Conservation (phyloP, 2,797 vertebrate species). For the Crenichthys baileyi region DNA sequence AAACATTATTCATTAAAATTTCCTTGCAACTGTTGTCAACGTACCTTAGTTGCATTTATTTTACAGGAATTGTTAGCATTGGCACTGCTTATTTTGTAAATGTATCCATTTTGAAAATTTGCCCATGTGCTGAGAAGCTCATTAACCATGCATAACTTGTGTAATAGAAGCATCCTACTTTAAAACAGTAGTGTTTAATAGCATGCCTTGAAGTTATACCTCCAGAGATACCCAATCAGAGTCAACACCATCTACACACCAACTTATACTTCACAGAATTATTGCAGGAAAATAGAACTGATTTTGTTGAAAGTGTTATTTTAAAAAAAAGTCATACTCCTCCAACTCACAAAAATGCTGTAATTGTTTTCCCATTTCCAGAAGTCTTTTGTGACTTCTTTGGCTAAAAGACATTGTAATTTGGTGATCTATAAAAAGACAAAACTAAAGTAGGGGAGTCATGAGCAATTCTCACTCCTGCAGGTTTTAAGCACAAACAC, state of each 20-base stretch:
- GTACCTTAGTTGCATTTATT: neutral
- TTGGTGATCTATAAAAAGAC: neutral
- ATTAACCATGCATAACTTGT: no score
- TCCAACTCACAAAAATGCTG: neutral
- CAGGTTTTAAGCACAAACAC: neutral
- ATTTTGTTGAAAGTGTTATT: neutral
- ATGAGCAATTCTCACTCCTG: neutral
- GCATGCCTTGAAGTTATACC: neutral
- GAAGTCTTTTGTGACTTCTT: neutral
- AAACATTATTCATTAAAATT: neutral
- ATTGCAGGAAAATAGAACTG: neutral
- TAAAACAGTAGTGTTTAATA: no score
- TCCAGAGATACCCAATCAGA: neutral
- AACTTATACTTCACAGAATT: neutral
- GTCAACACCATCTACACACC: neutral
- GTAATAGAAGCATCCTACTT: no score
- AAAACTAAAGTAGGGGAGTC: neutral
- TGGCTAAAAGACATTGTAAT: neutral
- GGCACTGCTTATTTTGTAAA: neutral
- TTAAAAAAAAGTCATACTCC: neutral
- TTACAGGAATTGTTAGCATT: neutral
- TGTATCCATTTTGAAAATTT: no score
- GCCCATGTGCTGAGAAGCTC: no score
- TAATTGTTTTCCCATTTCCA: neutral
- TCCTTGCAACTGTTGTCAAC: neutral